Percentiles rank a stretch among this genome's conserved stretches.
phyloP scores from a whole-genome alignment of 2,888 invertebrate genomes.

The Ichneumoninae sp. region DNA sequence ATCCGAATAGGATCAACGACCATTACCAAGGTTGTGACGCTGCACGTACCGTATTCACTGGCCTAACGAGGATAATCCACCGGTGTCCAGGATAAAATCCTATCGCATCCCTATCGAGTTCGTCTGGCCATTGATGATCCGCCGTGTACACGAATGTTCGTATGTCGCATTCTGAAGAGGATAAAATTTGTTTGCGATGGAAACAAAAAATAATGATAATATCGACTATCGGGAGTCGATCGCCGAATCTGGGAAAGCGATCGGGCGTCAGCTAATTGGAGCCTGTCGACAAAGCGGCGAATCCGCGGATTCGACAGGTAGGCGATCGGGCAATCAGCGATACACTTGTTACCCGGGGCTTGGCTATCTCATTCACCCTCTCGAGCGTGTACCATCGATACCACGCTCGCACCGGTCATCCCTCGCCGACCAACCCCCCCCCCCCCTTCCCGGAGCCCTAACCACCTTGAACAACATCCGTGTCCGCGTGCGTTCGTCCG shows the following conservation, averaged over 20 bases:
- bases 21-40: too few relatives aligned
- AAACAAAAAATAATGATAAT: neutral
- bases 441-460: neutral
- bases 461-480: constrained; percentile 24
- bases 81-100: too few relatives aligned
- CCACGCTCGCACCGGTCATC: constrained; percentile 27
- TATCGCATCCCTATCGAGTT: too few relatives aligned
- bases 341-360: constrained; percentile 75
- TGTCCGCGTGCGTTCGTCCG: constrained; percentile 15
- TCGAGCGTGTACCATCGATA: constrained; percentile 26
- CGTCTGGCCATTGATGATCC: too few relatives aligned
- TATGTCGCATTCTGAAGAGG: neutral
- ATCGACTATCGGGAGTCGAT: neutral
- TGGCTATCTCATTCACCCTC: constrained; percentile 66
- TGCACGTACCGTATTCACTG: too few relatives aligned
- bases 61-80: too few relatives aligned
- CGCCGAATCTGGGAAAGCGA: constrained; percentile 65
- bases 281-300: constrained; percentile 66
- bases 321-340: constrained; percentile 75
- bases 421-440: neutral
- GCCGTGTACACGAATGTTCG: too few relatives aligned
- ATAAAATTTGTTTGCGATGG: neutral
- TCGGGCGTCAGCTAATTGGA: constrained; percentile 68
- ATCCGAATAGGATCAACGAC: too few relatives aligned
- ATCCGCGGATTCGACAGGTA: constrained; percentile 67